These are phyloP conservation scores for Cacatua alba DNA, from an alignment of 2,113 vertebrate species.

Conservation along the genomic window DNA sequence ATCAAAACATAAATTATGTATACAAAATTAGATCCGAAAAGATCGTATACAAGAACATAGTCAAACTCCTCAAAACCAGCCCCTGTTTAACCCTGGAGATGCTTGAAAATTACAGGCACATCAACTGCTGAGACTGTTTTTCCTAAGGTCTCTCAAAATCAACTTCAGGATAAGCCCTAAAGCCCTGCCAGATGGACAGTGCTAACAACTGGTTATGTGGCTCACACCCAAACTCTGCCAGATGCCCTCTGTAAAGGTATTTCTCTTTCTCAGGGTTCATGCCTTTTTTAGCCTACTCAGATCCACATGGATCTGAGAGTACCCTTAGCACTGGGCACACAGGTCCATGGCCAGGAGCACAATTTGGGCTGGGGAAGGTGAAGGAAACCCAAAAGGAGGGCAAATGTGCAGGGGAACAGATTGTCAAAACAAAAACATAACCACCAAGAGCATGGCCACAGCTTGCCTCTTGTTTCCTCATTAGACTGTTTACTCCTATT, in stretches of 20 bases:
- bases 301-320: rapidly evolving
- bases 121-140: not conserved
- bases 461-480: not conserved
- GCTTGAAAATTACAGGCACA: not conserved
- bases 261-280: not conserved
- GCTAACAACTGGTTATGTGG: not conserved
- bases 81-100: not conserved
- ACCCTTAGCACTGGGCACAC: not conserved
- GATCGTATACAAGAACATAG: not conserved
- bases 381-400: not conserved
- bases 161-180: not conserved
- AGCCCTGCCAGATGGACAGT: not conserved
- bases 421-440: not conserved
- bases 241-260: not conserved
- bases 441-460: not conserved
- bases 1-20: not conserved
- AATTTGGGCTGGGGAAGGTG: not conserved
- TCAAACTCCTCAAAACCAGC: not conserved
- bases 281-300: not conserved
- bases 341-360: not conserved
- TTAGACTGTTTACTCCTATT: not conserved
- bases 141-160: not conserved
- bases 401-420: not conserved
- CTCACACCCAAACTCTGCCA: not conserved
- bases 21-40: not conserved